These are phyloP conservation scores for Apis florea DNA, from an alignment of 1,140 invertebrate species.

Conservation along the genomic window DNA sequence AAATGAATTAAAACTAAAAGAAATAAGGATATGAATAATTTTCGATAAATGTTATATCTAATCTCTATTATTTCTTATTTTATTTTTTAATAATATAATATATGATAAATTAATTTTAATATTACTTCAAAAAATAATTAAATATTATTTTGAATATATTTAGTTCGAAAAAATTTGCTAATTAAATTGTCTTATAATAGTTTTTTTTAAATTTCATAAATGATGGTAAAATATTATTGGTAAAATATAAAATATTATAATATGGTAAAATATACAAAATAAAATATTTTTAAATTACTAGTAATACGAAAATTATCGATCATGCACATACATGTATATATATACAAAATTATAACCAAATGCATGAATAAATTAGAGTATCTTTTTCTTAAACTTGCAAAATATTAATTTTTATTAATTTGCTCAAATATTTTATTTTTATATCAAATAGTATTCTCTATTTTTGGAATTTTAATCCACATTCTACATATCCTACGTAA, in stretches of 20 bases:
- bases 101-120: background rate
- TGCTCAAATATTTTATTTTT: background rate
- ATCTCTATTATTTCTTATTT: background rate
- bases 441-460: background rate
- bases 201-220: background rate
- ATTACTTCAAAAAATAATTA: background rate
- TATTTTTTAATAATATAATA: background rate
- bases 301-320: slow-evolving; percentile 17
- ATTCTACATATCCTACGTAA: background rate
- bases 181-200: background rate
- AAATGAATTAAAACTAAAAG: background rate
- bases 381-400: background rate
- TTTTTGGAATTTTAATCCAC: background rate
- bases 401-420: background rate
- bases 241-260: background rate
- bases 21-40: background rate
- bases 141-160: too few species aligned
- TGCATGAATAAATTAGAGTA: background rate
- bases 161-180: background rate
- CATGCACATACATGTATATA: background rate
- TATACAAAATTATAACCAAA: background rate
- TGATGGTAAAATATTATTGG: too few species aligned
- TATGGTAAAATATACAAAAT: background rate
- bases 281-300: slow-evolving; percentile 14
- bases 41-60: slow-evolving; percentile 17